Conservation (phyloP, 2,113 vertebrate species). For the Panurus biarmicus region DNA sequence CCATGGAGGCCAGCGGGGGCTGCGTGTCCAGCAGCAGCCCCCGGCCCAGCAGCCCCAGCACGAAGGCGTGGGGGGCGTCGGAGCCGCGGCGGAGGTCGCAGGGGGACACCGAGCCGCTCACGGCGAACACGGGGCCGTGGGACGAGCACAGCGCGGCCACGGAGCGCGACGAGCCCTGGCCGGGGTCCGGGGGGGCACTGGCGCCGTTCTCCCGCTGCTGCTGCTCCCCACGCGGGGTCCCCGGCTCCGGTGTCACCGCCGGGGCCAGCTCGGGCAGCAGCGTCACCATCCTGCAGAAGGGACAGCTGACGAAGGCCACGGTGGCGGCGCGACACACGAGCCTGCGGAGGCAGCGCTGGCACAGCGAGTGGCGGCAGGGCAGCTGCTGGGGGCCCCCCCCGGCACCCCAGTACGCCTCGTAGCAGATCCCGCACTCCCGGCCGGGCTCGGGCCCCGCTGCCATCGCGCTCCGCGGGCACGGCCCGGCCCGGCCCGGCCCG, state of each 20-base stretch:
- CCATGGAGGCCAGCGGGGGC: constrained; percentile 25
- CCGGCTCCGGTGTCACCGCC: rapidly evolving
- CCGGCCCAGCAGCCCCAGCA: constrained; percentile 41
- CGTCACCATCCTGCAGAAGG: constrained; percentile 47
- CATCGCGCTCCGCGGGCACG: not conserved
- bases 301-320: constrained; percentile 41
- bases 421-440: constrained; percentile 59
- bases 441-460: not conserved
- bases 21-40: constrained; percentile 16
- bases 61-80: not conserved
- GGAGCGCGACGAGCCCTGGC: not conserved
- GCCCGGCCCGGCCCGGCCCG: rapidly evolving
- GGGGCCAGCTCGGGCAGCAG: not conserved
- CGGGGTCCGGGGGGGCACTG: not conserved
- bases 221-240: rapidly evolving
- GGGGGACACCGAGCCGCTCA: constrained; percentile 18
- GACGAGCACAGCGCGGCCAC: not conserved
- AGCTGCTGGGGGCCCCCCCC: constrained; percentile 14
- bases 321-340: not conserved
- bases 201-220: not conserved
- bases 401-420: not conserved
- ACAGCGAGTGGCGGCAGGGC: constrained; percentile 48
- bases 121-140: not conserved
- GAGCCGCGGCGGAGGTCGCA: not conserved
- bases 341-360: constrained; percentile 40